Conservation (phyloP, 2,888 invertebrate genomes). For the Patella ulyssiponensis region DNA sequence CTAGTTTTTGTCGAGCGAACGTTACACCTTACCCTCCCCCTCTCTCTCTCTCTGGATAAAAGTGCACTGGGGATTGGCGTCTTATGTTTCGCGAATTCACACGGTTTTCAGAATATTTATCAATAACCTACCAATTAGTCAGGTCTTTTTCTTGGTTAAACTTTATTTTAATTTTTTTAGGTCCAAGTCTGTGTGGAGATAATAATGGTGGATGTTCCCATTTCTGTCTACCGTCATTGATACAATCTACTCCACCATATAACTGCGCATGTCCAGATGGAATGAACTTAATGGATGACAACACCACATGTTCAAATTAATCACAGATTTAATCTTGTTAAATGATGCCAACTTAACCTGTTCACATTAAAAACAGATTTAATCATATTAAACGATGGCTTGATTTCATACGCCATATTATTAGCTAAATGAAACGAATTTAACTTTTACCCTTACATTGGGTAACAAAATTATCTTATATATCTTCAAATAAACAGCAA, state of each 20-base stretch:
- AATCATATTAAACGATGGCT: not conserved
- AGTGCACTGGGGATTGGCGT: too few relatives aligned
- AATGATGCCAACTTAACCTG: not conserved
- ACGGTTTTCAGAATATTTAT: too few relatives aligned
- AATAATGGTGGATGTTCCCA: constrained; percentile 11
- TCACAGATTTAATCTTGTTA: not conserved
- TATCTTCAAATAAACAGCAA: too few relatives aligned
- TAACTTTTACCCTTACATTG: too few relatives aligned
- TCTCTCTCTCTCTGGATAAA: too few relatives aligned
- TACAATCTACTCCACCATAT: not conserved
- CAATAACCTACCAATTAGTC: too few relatives aligned
- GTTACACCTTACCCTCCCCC: too few relatives aligned
- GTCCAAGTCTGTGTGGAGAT: not conserved
- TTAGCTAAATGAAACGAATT: too few relatives aligned
- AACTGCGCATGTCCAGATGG: not conserved
- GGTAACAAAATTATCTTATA: too few relatives aligned
- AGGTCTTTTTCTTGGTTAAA: not conserved
- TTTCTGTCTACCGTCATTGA: not conserved
- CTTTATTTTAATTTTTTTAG: not conserved
- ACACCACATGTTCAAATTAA: not conserved
- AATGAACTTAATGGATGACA: not conserved
- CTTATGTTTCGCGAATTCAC: too few relatives aligned
- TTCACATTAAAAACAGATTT: not conserved
- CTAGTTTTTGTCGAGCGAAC: too few relatives aligned
- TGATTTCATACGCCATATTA: too few relatives aligned